phyloP scores from a whole-genome alignment of 1,140 invertebrate genomes.

The Drosophila rufa region DNA sequence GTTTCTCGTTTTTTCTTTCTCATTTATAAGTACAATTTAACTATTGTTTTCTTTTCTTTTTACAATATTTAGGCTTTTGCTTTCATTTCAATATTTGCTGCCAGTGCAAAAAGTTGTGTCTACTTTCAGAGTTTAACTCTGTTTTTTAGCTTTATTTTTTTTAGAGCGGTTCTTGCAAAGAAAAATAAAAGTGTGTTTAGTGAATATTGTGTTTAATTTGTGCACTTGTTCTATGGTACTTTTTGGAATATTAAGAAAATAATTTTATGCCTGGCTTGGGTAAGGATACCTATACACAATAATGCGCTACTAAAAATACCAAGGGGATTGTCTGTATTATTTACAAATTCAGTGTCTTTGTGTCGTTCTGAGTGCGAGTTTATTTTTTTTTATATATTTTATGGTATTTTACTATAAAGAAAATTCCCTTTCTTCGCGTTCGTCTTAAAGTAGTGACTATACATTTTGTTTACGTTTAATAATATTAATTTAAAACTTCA shows the following conservation, averaged over 20 bases:
- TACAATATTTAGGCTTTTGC: conserved; percentile 55
- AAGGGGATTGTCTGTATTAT: conserved; percentile 66
- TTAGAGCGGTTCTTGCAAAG: conserved; percentile 49
- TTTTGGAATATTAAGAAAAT: conserved; percentile 62
- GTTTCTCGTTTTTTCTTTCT: conserved; percentile 55
- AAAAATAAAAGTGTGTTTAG: conserved; percentile 72
- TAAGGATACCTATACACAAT: conserved; percentile 68
- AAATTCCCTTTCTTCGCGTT: conserved; percentile 56
- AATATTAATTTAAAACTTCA: conserved; percentile 79
- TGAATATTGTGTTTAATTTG: conserved; percentile 62
- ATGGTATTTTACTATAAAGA: conserved; percentile 69
- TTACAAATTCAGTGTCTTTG: conserved; percentile 67
- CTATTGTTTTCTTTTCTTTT: conserved; percentile 77
- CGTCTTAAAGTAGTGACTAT: conserved; percentile 85
- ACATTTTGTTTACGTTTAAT: conserved; percentile 84
- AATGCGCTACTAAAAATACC: conserved; percentile 74
- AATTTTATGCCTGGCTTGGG: conserved; percentile 76
- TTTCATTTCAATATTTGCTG: conserved; percentile 73
- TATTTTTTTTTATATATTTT: conserved; percentile 34
- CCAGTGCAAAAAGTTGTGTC: conserved; percentile 83
- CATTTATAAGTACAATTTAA: conserved; percentile 84
- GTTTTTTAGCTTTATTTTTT: no score
- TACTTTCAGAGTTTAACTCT: conserved; percentile 50
- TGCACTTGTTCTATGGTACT: conserved; percentile 36
- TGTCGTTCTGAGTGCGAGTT: conserved; percentile 45